Conservation (phyloP, 2,113 vertebrate species). For the Prionailurus viverrinus region DNA sequence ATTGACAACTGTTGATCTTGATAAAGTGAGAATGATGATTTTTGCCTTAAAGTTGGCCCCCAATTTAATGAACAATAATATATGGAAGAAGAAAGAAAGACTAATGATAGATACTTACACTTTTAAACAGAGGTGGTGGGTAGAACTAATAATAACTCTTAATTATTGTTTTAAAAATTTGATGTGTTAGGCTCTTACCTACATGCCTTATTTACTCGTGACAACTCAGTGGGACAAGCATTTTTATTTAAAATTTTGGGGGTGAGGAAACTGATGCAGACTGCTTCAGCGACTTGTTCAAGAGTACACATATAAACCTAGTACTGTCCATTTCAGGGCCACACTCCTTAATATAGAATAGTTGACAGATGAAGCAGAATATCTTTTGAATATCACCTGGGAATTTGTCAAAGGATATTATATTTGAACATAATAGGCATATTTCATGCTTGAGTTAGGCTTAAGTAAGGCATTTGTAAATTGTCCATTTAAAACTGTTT, state of each 20-base stretch:
- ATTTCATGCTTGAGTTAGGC: slow-evolving; percentile 10
- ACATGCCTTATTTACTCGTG: not conserved
- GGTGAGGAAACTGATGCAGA: not conserved
- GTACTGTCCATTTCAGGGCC: not conserved
- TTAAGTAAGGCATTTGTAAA: slow-evolving; percentile 7
- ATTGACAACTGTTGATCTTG: not conserved
- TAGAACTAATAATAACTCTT: not conserved
- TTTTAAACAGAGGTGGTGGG: not conserved
- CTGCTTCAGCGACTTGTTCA: not conserved
- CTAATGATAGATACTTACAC: not conserved
- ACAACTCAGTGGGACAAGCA: not conserved
- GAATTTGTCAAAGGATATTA: not conserved
- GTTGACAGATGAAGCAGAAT: not conserved
- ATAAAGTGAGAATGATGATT: not conserved
- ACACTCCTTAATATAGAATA: not conserved
- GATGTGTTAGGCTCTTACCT: not conserved
- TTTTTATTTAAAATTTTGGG: slow-evolving; percentile 26
- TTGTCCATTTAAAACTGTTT: slow-evolving; percentile 3
- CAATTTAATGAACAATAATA: not conserved
- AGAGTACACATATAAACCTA: not conserved
- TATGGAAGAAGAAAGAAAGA: not conserved
- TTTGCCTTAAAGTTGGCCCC: not conserved
- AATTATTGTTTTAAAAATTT: not conserved
- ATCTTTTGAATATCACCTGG: not conserved
- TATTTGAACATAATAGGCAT: not conserved